phyloP scores from a whole-genome alignment of 2,113 vertebrate species.

The Illadopsis cleaveri region DNA sequence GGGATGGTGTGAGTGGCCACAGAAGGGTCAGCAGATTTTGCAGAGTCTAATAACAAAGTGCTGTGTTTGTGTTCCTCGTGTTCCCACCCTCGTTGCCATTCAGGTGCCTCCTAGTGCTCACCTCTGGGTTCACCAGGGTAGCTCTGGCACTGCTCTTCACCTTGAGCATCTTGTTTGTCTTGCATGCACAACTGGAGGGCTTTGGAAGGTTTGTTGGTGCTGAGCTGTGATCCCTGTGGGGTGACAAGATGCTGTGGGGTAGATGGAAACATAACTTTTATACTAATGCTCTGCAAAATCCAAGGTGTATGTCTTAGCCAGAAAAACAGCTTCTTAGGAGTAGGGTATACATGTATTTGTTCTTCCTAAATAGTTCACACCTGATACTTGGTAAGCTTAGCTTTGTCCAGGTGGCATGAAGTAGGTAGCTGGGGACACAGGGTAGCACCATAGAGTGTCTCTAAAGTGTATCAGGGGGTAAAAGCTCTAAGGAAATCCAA shows the following conservation, averaged over 20 bases:
- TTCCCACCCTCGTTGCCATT: fast-evolving
- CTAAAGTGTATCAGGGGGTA: not conserved
- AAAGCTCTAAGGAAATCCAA: not conserved
- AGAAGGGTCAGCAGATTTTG: not conserved
- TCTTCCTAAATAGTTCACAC: not conserved
- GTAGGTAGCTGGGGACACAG: not conserved
- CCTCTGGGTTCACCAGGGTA: not conserved
- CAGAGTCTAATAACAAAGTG: fast-evolving
- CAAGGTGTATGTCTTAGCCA: not conserved
- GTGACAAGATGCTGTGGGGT: not conserved
- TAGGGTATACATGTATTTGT: not conserved
- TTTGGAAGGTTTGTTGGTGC: not conserved
- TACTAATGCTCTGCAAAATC: not conserved
- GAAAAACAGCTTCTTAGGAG: not conserved
- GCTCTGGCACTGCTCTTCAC: not conserved
- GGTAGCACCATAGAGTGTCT: not conserved
- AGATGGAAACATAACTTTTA: not conserved
- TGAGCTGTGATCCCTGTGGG: not conserved
- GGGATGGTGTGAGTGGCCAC: fast-evolving
- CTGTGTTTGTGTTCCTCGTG: fast-evolving
- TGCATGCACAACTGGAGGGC: fast-evolving
- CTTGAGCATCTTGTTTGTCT: not conserved
- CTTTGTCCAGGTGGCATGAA: not conserved
- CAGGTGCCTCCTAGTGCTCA: not conserved
- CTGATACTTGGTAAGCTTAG: not conserved